These are phyloP conservation scores for Ceramica pisi DNA, from an alignment of 2,888 invertebrate species.

Conservation along the genomic window DNA sequence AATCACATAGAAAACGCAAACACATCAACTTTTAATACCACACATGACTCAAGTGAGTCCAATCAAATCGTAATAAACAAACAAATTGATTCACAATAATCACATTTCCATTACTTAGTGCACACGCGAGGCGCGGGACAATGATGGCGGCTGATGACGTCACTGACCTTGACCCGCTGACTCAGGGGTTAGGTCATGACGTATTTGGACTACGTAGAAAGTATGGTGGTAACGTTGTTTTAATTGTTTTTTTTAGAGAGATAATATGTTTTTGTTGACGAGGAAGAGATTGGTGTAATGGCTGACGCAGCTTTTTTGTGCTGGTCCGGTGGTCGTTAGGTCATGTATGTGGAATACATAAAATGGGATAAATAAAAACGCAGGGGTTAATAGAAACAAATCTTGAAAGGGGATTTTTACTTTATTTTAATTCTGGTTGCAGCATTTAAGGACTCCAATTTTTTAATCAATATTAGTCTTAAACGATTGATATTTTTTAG, in stretches of 20 bases:
- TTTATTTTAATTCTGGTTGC: no score
- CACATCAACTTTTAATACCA: constrained; percentile 34
- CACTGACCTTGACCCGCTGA: constrained; percentile 61
- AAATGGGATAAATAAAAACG: no score
- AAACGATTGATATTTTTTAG: no score
- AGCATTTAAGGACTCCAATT: no score
- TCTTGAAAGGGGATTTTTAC: no score
- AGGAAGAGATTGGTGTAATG: not conserved
- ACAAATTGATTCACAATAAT: constrained; percentile 62
- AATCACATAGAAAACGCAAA: constrained; percentile 17
- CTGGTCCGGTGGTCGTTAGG: no score
- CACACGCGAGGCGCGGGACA: constrained; percentile 53
- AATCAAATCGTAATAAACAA: constrained; percentile 56
- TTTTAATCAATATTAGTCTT: no score
- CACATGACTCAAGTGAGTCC: constrained; percentile 45
- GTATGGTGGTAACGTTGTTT: constrained; percentile 18
- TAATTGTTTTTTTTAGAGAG: constrained; percentile 4
- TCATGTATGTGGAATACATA: no score
- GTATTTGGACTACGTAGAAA: constrained; percentile 46
- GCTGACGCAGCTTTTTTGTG: not conserved
- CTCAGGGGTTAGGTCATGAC: constrained; percentile 58
- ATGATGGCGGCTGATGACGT: constrained; percentile 53
- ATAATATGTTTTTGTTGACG: not conserved
- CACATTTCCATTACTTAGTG: constrained; percentile 63
- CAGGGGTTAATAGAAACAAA: no score